phyloP scores from a whole-genome alignment of 2,888 invertebrate genomes.

The Phania funesta region DNA sequence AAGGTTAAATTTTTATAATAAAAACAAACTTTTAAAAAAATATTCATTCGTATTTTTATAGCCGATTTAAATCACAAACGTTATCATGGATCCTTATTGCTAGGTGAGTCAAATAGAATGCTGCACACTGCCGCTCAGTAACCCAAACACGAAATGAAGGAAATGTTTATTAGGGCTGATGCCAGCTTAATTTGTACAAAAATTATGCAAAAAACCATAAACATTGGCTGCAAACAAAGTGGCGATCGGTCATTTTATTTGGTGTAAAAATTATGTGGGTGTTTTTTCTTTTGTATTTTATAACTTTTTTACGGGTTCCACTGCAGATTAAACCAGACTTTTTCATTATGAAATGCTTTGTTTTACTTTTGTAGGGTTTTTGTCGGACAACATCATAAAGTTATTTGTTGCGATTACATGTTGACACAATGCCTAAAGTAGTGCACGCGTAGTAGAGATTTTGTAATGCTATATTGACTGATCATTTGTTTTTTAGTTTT shows the following conservation, averaged over 20 bases:
- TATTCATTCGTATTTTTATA: too few relatives aligned
- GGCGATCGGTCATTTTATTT: slow-evolving; percentile 40
- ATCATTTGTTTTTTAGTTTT: slow-evolving; percentile 4
- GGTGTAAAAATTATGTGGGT: slow-evolving; percentile 38
- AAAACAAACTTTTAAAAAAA: too few relatives aligned
- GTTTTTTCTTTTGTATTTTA: slow-evolving; percentile 48
- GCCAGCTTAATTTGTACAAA: slow-evolving; percentile 32
- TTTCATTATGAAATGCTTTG: background rate
- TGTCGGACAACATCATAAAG: slow-evolving; percentile 57
- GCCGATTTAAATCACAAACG: too few relatives aligned
- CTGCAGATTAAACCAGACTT: slow-evolving; percentile 21
- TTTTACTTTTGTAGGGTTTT: background rate
- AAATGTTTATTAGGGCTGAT: slow-evolving; percentile 40
- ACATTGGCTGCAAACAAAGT: too few relatives aligned
- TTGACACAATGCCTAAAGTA: slow-evolving; percentile 63
- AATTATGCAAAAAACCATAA: slow-evolving; percentile 18
- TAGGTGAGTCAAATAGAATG: too few relatives aligned
- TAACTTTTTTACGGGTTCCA: slow-evolving; percentile 44
- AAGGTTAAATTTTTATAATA: too few relatives aligned
- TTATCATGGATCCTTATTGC: too few relatives aligned
- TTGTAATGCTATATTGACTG: slow-evolving; percentile 24
- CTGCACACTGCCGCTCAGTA: too few relatives aligned
- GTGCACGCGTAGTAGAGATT: slow-evolving; percentile 53
- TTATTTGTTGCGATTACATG: slow-evolving; percentile 52
- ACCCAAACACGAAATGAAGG: background rate